A percentile compares a stretch with the other conserved stretches of the same genome.
Conservation (phyloP, 2,113 vertebrate species). For the Tychaedon coryphoeus region DNA sequence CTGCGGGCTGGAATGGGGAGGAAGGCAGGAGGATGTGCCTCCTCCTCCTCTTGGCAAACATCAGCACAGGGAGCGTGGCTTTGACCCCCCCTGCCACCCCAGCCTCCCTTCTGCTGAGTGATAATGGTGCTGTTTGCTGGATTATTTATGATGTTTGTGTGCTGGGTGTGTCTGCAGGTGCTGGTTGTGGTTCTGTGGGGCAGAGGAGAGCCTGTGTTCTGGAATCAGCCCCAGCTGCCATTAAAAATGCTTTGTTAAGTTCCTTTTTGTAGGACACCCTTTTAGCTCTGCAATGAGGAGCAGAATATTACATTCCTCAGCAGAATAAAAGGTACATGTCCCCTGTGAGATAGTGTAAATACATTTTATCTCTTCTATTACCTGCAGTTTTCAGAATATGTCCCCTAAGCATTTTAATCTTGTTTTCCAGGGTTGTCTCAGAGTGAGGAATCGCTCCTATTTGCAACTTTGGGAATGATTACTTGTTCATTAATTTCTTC, state of each 20-base stretch:
- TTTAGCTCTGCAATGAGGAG: slow-evolving; percentile 39
- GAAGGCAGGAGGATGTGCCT: no score
- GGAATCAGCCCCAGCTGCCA: not conserved
- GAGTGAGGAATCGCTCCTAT: slow-evolving; percentile 59
- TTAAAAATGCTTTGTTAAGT: not conserved
- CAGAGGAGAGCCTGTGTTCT: not conserved
- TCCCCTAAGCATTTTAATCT: slow-evolving; percentile 71
- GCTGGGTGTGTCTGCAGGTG: not conserved
- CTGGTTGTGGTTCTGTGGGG: not conserved
- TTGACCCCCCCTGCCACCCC: not conserved
- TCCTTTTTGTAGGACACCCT: slow-evolving; percentile 25
- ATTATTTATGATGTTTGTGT: not conserved
- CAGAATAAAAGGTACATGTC: slow-evolving; percentile 50
- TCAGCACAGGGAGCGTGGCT: fast-evolving
- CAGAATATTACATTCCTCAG: slow-evolving; percentile 61
- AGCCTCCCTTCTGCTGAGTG: not conserved
- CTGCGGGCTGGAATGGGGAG: not conserved
- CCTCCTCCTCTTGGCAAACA: not conserved
- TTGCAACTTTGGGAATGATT: slow-evolving; percentile 71
- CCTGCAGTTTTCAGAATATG: slow-evolving; percentile 49
- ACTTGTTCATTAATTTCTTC: slow-evolving; percentile 69
- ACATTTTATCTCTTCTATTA: slow-evolving; percentile 66
- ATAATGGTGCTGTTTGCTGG: not conserved
- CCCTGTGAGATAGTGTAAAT: slow-evolving; percentile 67
- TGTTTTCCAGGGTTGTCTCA: slow-evolving; percentile 70